Conservation (phyloP, 1,140 invertebrate species). For the Asbolus verrucosus region DNA sequence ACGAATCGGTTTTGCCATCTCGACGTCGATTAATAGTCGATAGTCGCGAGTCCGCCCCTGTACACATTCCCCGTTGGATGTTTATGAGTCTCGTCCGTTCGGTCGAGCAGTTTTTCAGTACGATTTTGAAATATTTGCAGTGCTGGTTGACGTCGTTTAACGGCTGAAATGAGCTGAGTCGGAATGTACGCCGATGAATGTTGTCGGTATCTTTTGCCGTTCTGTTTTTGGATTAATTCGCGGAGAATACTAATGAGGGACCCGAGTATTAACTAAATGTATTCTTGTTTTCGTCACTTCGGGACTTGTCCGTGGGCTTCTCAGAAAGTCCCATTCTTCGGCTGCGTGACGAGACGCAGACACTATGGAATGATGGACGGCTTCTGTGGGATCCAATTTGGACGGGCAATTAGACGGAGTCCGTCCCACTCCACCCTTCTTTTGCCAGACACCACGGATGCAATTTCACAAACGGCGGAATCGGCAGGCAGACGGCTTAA, state of each 20-base stretch:
- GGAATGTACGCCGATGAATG: conserved; percentile 59
- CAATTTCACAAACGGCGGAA: conserved; percentile 14
- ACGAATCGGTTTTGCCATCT: conserved; percentile 7
- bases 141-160: conserved; percentile 59
- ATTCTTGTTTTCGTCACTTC: conserved; percentile 61
- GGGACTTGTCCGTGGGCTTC: conserved; percentile 46
- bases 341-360: conserved; percentile 35
- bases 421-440: not conserved
- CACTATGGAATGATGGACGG: conserved; percentile 47
- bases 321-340: conserved; percentile 37
- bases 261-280: conserved; percentile 61
- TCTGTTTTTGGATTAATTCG: conserved; percentile 65
- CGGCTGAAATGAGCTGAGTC: conserved; percentile 60
- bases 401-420: conserved; percentile 42
- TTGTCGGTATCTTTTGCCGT: conserved; percentile 58
- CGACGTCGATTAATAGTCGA: not conserved
- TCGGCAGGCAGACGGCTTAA: conserved; percentile 7
- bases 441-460: not conserved
- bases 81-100: conserved; percentile 60
- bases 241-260: conserved; percentile 63
- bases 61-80: conserved; percentile 57
- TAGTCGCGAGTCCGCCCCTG: conserved; percentile 29
- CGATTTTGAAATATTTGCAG: conserved; percentile 63
- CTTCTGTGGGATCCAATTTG: conserved; percentile 43
- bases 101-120: conserved; percentile 59